Evolutionary conservation across 2,888 invertebrate genomes (phyloP), one percentile per base, ranked within the genome.

Genomic region (Limnephilus lunatus): DNA sequence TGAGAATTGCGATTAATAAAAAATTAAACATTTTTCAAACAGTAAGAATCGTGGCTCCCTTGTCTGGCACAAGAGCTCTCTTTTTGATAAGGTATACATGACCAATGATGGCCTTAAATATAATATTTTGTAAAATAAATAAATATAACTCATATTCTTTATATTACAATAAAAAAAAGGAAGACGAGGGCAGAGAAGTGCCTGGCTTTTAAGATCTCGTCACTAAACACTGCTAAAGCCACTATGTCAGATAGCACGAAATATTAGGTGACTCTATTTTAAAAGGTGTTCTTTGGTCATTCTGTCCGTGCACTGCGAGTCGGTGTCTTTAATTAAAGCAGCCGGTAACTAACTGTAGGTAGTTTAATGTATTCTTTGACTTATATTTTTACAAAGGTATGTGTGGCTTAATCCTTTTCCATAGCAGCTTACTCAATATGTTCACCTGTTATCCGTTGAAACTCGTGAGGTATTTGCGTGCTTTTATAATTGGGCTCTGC

Each of bases 311-410:
- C 25, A n/a, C 68, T n/a, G 25, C 68, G 7, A 25, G 68, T 68
- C 25, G 9, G 11, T 68, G 2, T 68, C 68, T 68, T 68, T 9
- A 68, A 68, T 68, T n/a, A n/a, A n/a, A 68, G 25, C 68, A 25
- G 68, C 25, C 9, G 7, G n/a, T 68, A 68, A 68, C 19, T 39
- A 11, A 35, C 53, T 39, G 68, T 68, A 25, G 68, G n/a, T 68
- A 68, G 68, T 68, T 68, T n/a, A 68, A 68, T n/a, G 68, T 68
- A 68, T 9, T 68, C 25, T 68, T 68, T 68, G 25, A 68, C 68
- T 68, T 68, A n/a, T n/a, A 68, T 68, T 68, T 68, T 68, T 68
- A 68, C 68, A n/a, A 53, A 68, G 68, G 68, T 68, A 68, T 68
- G 68, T n/a, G 68, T 68, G 68, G 68, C 25, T n/a, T n/a, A 25